Conservation (phyloP, 2,797 vertebrate genomes). For the Erithacus rubecula region DNA sequence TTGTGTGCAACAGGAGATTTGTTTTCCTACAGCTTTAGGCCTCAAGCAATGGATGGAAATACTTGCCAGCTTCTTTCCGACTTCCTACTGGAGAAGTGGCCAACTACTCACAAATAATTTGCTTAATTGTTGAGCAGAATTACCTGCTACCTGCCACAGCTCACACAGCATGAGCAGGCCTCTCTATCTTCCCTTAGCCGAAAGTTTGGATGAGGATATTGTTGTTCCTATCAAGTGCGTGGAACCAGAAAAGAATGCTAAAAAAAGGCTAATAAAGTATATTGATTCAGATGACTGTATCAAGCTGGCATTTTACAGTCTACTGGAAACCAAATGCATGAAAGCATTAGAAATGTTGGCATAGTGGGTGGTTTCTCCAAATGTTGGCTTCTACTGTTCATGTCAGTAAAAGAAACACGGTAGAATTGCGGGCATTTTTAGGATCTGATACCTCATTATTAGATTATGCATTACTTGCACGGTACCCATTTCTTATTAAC, state of each 20-base stretch:
- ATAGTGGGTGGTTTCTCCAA: slow-evolving; percentile 50
- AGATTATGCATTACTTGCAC: neutral
- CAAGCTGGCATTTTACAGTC: slow-evolving; percentile 58
- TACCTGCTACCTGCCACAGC: neutral
- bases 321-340: slow-evolving; percentile 50
- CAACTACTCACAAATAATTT: neutral
- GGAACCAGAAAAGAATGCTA: neutral
- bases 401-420: neutral
- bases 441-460: neutral
- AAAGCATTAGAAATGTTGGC: slow-evolving; percentile 51
- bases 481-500: neutral
- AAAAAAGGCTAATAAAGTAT: slow-evolving; percentile 57
- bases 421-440: neutral
- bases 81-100: neutral
- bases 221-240: neutral
- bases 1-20: neutral
- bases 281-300: slow-evolving; percentile 38
- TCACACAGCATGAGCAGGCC: fast-evolving
- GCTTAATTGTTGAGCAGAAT: neutral
- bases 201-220: neutral
- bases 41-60: neutral
- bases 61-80: slow-evolving; percentile 5
- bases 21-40: neutral
- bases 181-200: neutral
- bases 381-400: slow-evolving; percentile 37